Conservation (phyloP, 1,140 invertebrate species). For the Popillia japonica region DNA sequence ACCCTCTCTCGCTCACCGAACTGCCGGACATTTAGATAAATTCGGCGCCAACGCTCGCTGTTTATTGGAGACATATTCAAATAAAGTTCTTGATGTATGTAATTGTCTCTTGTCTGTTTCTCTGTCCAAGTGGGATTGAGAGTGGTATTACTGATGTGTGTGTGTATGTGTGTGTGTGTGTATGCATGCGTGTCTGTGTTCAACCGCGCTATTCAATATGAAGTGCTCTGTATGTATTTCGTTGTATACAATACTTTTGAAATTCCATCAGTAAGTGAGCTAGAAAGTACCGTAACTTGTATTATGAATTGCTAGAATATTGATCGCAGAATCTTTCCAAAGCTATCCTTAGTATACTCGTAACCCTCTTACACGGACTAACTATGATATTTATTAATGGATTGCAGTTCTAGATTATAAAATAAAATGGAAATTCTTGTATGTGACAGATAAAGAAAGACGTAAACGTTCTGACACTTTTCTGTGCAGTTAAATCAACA, state of each 20-base stretch:
- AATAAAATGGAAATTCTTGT: too few relatives aligned
- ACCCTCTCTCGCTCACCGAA: constrained; percentile 18
- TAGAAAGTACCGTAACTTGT: background rate
- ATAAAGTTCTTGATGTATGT: constrained; percentile 40
- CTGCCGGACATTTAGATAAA: constrained; percentile 49
- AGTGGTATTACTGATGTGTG: constrained; percentile 20
- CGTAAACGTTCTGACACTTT: too few relatives aligned
- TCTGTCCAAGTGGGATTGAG: constrained; percentile 36
- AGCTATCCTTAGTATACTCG: too few relatives aligned
- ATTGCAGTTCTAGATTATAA: too few relatives aligned
- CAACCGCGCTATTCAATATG: background rate
- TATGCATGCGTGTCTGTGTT: background rate
- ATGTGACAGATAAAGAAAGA: too few relatives aligned
- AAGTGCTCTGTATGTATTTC: background rate
- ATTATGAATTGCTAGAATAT: background rate
- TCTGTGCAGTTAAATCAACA: too few relatives aligned
- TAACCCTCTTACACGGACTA: too few relatives aligned
- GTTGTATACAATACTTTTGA: background rate
- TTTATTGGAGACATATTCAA: constrained; percentile 42
- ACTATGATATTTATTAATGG: too few relatives aligned
- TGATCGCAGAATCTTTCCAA: background rate
- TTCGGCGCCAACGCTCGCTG: constrained; percentile 49
- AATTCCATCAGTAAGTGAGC: background rate
- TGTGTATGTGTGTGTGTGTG: background rate
- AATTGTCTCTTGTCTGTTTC: constrained; percentile 30